A percentile compares a stretch with the other conserved stretches of the same genome.
Evolutionary conservation across 2,797 vertebrate species (phyloP).

Genomic region (Steatocranus sp.): DNA sequence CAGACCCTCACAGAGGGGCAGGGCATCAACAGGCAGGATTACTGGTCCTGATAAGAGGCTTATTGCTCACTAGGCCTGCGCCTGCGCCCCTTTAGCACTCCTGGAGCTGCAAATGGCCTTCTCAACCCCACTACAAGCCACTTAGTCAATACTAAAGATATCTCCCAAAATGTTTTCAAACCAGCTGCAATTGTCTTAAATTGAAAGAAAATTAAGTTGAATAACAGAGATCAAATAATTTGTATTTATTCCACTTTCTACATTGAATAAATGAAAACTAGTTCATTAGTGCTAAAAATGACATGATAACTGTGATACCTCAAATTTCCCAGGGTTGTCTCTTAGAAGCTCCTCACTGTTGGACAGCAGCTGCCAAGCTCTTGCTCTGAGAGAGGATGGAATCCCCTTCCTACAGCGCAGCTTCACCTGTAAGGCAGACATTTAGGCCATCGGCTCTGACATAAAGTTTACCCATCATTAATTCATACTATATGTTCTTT

Average conservation of each 20-base stretch:
- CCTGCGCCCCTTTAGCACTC: conserved; percentile 17
- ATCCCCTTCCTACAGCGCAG: conserved; percentile 90
- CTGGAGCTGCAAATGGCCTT: conserved; percentile 7
- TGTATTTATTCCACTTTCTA: background rate
- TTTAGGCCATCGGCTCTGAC: background rate
- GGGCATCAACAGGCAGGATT: conserved; percentile 44
- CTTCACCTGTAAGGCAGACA: conserved; percentile 78
- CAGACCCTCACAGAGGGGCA: background rate
- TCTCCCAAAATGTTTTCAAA: background rate
- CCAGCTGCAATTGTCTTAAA: background rate
- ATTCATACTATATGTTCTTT: background rate
- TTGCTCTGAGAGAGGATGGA: conserved; percentile 85
- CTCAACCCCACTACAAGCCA: background rate
- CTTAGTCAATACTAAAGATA: background rate
- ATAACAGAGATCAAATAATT: background rate
- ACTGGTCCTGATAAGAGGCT: conserved; percentile 61
- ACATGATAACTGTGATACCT: conserved; percentile 64
- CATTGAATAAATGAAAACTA: background rate
- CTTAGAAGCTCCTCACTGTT: conserved; percentile 86
- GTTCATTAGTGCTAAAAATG: background rate
- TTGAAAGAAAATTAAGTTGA: rapidly evolving
- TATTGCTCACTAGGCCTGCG: conserved; percentile 15
- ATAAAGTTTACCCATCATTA: background rate
- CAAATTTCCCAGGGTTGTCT: conserved; percentile 84
- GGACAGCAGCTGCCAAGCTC: conserved; percentile 89